A percentile compares a stretch with the other conserved stretches of the same genome.
Evolutionary conservation across 2,888 invertebrate genomes (phyloP).

Genomic region (Phasia obesa): DNA sequence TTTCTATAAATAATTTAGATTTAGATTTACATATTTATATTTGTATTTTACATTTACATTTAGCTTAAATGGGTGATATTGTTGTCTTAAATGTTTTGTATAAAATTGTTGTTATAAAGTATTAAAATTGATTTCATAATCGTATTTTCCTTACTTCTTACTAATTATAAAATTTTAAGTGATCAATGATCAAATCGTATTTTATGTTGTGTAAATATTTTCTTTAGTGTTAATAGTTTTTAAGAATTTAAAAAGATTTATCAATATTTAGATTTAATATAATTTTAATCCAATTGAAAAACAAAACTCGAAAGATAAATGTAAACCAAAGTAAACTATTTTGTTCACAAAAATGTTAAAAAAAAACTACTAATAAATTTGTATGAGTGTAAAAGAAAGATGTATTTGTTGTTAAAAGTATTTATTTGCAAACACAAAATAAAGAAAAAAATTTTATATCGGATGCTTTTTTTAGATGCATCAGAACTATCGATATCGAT

Average conservation of each 20-base stretch:
- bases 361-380: slow-evolving; percentile 40
- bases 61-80: slow-evolving; percentile 63
- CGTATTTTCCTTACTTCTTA: too few species aligned
- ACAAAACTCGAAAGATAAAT: slow-evolving; percentile 34
- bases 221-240: slow-evolving; percentile 24
- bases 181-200: neutral
- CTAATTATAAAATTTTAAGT: too few species aligned
- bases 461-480: too few species aligned
- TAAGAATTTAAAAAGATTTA: slow-evolving; percentile 4
- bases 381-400: slow-evolving; percentile 10
- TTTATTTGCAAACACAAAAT: too few species aligned
- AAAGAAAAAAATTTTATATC: too few species aligned
- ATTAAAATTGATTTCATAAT: neutral
- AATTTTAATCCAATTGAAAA: slow-evolving; percentile 5
- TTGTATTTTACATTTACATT: slow-evolving; percentile 25
- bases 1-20: neutral
- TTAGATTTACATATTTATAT: slow-evolving; percentile 1
- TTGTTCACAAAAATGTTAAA: slow-evolving; percentile 54
- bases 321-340: slow-evolving; percentile 68
- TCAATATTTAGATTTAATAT: slow-evolving; percentile 45
- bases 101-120: neutral
- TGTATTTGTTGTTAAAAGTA: neutral
- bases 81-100: slow-evolving; percentile 38
- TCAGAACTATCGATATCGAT: too few species aligned
- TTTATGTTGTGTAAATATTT: slow-evolving; percentile 54